Conservation (phyloP, 2,888 invertebrate species). For the Nasonia oneida region DNA sequence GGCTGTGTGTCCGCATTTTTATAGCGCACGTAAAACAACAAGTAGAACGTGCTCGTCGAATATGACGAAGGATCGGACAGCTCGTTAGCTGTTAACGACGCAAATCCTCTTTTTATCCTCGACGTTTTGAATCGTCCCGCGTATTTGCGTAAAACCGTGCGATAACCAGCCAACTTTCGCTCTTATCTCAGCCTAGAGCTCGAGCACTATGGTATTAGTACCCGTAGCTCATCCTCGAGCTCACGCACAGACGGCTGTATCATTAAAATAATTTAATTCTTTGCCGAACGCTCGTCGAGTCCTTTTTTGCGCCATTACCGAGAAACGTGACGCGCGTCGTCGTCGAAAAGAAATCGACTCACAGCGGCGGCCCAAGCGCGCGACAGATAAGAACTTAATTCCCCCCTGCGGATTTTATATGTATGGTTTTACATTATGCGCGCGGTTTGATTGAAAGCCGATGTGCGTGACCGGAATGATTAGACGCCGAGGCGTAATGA, state of each 20-base stretch:
- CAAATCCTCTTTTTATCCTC: background rate
- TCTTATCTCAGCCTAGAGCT: conserved; percentile 8
- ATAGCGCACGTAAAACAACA: background rate
- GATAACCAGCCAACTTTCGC: background rate
- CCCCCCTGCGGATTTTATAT: conserved; percentile 44
- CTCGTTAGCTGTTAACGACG: background rate
- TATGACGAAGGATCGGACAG: background rate
- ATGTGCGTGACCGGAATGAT: conserved; percentile 56
- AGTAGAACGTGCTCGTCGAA: conserved; percentile 25
- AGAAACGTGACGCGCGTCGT: conserved; percentile 46
- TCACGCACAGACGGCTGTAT: conserved; percentile 6
- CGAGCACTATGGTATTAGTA: background rate
- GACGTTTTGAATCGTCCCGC: background rate
- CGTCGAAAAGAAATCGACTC: conserved; percentile 9
- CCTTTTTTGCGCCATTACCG: conserved; percentile 50
- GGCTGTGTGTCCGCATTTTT: background rate
- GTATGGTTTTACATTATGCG: conserved; percentile 48
- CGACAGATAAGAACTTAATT: conserved; percentile 55
- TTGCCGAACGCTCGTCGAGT: background rate
- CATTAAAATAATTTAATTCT: conserved; percentile 51
- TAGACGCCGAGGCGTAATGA: conserved; percentile 13
- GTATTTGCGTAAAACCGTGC: background rate
- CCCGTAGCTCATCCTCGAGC: conserved; percentile 23
- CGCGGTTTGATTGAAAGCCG: conserved; percentile 53
- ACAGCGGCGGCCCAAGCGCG: background rate